Base-by-base conservation (phyloP, 2,888 invertebrate species). In the Orthosia incerta region DNA sequence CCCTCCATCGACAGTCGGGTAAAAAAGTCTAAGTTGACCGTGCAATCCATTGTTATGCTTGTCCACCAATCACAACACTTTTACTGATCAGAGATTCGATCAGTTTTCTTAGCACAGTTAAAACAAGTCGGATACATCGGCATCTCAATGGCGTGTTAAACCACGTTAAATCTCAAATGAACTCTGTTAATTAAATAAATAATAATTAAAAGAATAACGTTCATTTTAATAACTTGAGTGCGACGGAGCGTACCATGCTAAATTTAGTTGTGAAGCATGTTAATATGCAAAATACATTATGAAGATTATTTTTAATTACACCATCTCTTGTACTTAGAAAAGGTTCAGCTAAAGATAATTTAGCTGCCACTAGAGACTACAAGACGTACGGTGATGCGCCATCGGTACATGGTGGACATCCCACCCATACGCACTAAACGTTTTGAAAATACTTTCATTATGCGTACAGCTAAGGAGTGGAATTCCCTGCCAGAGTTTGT, bases 181-280 rank as follows among this genome's bases (percentile, higher is more conserved):
- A 64, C 64, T 57, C 12, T 20, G 16, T 60, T 67, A 18, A n/a
- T 69, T 76, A 61, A 75, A 75, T 61, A 61, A 76, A 69, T 46
- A 55, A 46, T 16, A 56, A 76, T 69, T 56, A 26, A 61, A 69
- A 74, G 45, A 50, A 20, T 18, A 45, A 51, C 74, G 77, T 69
- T 13, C 5, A 31, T 69, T 61, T 76, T 75, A 68, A 68, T 61
- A 60, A 31, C 16, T 50, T 4, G 26, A 9, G 23, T 56, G 50
- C 26, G 56, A 31, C 75, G 45, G 51, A 69, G 70, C 77, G 70
- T 23, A 13, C n/a, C 55, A n/a, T 61, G 45, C 18, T 69, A 69
- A 68, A 76, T 75, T 74, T 26, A 48, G 39, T 60, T 26, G 0
- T 23, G 11, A 31, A 75, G 23, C 66, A 20, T 59, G 48, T 60